Evolutionary conservation across 1,140 invertebrate genomes (phyloP).

Genomic region (Brachionus rubens): DNA sequence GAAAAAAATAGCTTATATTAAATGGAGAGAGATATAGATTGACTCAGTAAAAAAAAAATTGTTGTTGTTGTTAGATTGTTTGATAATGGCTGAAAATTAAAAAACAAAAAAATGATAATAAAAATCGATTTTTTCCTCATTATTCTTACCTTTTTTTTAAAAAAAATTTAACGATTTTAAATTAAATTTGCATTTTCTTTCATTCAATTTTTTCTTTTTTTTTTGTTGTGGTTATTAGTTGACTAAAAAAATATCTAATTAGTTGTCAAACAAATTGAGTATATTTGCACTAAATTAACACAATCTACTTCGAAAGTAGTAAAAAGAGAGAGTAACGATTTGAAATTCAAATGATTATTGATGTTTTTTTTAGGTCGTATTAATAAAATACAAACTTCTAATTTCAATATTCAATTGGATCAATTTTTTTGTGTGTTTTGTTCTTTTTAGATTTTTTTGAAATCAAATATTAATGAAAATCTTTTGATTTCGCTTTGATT

Average conservation of each 20-base stretch:
- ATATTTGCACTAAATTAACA: conserved; percentile 1
- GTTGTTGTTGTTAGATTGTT: too few species aligned
- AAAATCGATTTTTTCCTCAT: conserved; percentile 16
- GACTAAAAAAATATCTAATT: conserved; percentile 17
- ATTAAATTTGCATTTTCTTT: conserved; percentile 31
- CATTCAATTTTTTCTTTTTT: neutral
- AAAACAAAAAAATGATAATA: neutral
- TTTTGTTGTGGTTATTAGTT: too few species aligned
- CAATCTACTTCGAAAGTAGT: too few species aligned
- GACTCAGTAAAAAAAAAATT: too few species aligned
- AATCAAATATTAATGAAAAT: neutral
- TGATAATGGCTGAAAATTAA: too few species aligned
- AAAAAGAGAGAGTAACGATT: too few species aligned
- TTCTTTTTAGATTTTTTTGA: neutral
- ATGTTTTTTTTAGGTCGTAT: conserved; percentile 30
- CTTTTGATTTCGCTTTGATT: too few species aligned
- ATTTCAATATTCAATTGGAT: neutral
- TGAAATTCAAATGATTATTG: conserved; percentile 13
- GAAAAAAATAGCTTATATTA: too few species aligned
- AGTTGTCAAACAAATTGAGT: conserved; percentile 10
- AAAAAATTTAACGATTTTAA: too few species aligned
- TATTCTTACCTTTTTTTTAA: conserved; percentile 22
- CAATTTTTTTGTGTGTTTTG: neutral
- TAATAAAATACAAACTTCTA: conserved; percentile 8
- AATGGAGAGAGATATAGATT: too few species aligned